Percentiles rank a stretch among this genome's conserved stretches.
Evolutionary conservation across 35 echinoderm and acorn worm genomes (phyloP).

Genomic region (Anneissia japonica): DNA sequence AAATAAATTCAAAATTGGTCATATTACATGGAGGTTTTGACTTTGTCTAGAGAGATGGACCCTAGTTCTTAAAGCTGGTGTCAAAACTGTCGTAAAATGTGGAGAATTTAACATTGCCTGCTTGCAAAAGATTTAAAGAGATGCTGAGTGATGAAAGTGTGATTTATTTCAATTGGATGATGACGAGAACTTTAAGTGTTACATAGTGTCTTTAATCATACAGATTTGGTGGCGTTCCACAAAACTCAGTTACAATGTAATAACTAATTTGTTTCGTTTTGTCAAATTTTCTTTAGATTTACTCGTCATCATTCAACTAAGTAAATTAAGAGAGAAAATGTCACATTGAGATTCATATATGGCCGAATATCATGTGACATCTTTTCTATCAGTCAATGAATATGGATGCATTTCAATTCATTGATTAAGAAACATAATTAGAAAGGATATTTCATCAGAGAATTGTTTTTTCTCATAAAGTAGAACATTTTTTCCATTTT

Average conservation of each 20-base stretch:
- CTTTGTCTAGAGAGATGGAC: not conserved
- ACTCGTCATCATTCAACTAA: not conserved
- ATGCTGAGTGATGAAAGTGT: not conserved
- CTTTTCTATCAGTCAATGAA: not conserved
- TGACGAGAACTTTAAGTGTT: not conserved
- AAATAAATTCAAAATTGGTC: not conserved
- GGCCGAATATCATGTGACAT: not conserved
- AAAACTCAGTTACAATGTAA: not conserved
- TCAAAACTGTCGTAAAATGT: not conserved
- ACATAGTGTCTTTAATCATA: not conserved
- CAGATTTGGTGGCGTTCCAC: too few species aligned
- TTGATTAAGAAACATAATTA: not conserved
- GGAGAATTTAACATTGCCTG: not conserved
- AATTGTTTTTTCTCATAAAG: too few species aligned
- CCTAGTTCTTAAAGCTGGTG: not conserved
- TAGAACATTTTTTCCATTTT: too few species aligned
- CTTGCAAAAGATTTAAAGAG: too few species aligned
- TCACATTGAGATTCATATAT: not conserved
- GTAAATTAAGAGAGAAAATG: not conserved
- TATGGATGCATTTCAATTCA: not conserved
- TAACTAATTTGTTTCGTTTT: not conserved
- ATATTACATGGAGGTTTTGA: not conserved
- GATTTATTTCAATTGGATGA: not conserved
- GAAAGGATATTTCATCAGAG: not conserved
- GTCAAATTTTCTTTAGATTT: not conserved